phyloP scores from a whole-genome alignment of 2,797 vertebrate genomes.

The Hypotaenidia philippensis region DNA sequence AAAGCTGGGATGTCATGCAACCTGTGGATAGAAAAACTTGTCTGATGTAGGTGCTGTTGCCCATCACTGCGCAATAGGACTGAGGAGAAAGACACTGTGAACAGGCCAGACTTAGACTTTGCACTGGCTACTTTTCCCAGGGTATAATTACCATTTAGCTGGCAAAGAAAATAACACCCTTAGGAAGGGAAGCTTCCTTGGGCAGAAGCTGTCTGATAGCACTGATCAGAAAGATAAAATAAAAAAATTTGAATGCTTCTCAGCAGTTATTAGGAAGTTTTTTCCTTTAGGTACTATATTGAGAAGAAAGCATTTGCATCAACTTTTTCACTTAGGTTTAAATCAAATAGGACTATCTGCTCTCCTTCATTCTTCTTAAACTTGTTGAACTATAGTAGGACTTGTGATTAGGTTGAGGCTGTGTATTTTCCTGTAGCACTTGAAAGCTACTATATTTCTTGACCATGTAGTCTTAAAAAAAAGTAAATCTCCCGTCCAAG shows the following conservation, averaged over 20 bases:
- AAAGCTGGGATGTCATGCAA: background rate
- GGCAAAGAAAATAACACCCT: background rate
- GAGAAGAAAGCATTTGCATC: constrained; percentile 2
- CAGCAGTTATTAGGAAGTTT: background rate
- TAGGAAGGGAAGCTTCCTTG: background rate
- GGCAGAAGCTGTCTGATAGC: background rate
- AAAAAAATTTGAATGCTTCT: background rate
- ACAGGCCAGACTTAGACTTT: background rate
- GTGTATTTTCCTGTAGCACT: constrained; percentile 8
- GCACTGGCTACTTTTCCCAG: background rate
- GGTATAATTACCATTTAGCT: background rate
- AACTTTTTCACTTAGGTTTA: constrained; percentile 61
- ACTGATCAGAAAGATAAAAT: background rate
- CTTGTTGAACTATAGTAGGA: background rate
- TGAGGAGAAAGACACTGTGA: background rate
- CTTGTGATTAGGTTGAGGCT: background rate
- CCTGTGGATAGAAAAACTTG: background rate
- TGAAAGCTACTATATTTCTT: constrained; percentile 60
- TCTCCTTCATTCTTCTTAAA: background rate
- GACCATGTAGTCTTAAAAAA: constrained; percentile 5
- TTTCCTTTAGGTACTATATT: background rate
- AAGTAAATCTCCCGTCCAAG: constrained; percentile 29
- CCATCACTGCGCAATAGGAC: background rate
- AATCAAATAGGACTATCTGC: constrained; percentile 11
- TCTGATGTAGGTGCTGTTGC: background rate